Conservation (phyloP, 2,113 vertebrate genomes). For the Mesoclemmys tuberculata region DNA sequence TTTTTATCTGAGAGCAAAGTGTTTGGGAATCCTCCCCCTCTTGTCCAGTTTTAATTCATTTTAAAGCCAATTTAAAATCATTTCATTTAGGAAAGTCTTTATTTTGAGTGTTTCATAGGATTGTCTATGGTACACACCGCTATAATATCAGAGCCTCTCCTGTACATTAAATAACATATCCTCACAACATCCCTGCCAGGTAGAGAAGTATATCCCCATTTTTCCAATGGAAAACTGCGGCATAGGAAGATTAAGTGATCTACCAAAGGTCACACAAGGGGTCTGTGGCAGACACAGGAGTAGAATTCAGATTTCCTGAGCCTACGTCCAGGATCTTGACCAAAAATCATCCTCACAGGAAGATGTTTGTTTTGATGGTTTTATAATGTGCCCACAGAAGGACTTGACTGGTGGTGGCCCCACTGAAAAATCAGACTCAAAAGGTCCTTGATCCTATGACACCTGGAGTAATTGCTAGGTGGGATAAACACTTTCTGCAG, state of each 20-base stretch:
- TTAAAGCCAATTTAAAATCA: not conserved
- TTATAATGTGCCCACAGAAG: not conserved
- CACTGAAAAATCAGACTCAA: not conserved
- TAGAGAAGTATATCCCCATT: not conserved
- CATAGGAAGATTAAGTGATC: not conserved
- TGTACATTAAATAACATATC: not conserved
- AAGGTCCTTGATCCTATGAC: not conserved
- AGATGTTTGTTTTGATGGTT: not conserved
- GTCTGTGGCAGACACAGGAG: not conserved
- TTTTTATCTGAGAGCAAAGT: not conserved
- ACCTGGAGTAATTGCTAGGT: not conserved
- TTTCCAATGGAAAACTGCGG: not conserved
- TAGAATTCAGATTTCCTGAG: not conserved
- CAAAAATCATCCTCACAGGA: not conserved
- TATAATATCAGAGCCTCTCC: not conserved
- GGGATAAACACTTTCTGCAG: not conserved
- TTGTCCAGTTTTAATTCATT: slow-evolving; percentile 32
- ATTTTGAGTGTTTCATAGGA: not conserved
- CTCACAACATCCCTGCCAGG: not conserved
- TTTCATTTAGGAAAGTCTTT: not conserved
- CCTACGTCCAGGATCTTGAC: not conserved
- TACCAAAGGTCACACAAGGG: not conserved
- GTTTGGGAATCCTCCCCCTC: not conserved
- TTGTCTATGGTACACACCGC: not conserved
- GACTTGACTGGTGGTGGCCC: not conserved